Conservation (phyloP, 2,888 invertebrate genomes). For the Julus scanicus region DNA sequence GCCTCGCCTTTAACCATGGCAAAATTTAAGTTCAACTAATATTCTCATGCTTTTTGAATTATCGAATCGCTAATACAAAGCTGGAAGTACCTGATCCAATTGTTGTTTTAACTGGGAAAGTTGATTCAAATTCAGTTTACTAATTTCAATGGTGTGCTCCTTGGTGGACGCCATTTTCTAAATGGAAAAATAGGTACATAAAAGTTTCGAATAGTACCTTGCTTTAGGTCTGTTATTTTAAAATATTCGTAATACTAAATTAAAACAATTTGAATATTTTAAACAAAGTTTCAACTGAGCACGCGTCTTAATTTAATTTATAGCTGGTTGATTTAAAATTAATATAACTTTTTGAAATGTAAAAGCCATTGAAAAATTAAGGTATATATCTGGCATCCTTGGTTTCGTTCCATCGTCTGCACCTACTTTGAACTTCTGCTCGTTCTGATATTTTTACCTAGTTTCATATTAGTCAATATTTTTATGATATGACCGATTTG, state of each 20-base stretch:
- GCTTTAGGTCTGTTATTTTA: neutral
- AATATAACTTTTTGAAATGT: neutral
- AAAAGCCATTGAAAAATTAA: neutral
- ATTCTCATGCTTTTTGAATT: neutral
- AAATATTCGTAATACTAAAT: too few species aligned
- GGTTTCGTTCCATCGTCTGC: neutral
- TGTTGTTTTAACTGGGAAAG: constrained; percentile 86
- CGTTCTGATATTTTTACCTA: neutral
- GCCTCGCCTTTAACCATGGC: neutral
- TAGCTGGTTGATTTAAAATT: neutral
- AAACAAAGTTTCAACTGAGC: too few species aligned
- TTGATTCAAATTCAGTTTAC: constrained; percentile 82
- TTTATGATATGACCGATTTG: neutral
- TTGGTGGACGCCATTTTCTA: constrained; percentile 57
- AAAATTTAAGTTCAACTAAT: neutral
- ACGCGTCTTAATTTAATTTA: neutral
- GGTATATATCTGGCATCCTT: neutral
- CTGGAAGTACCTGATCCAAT: constrained; percentile 78
- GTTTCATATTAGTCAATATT: neutral
- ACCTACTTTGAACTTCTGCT: neutral
- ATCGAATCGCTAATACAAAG: neutral
- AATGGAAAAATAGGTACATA: neutral
- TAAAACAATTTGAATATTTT: too few species aligned
- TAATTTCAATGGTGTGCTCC: constrained; percentile 78
- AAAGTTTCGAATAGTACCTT: neutral